Evolutionary conservation across 2,888 invertebrate species (phyloP).

Genomic region (Limenitis camilla): DNA sequence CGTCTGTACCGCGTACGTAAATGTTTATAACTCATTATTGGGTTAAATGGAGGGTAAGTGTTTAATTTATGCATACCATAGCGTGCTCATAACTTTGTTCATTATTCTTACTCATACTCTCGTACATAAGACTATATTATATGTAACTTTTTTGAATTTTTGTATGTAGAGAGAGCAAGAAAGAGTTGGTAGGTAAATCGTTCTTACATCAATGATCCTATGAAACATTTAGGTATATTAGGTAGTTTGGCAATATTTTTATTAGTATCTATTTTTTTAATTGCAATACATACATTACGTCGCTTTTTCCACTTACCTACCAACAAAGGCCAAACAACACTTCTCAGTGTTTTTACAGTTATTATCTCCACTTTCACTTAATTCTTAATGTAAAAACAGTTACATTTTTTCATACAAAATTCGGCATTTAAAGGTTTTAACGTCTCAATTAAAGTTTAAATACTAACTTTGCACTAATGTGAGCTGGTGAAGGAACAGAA

Average conservation of each 20-base stretch:
- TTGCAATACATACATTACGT: too few species aligned
- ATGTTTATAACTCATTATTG: background rate
- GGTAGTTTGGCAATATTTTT: too few species aligned
- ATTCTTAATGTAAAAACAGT: constrained; percentile 32
- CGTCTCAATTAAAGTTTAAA: background rate
- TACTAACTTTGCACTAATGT: too few species aligned
- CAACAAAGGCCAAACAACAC: constrained; percentile 26
- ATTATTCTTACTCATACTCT: background rate
- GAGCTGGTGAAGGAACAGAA: too few species aligned
- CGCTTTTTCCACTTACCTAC: constrained; percentile 52
- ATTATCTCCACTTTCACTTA: constrained; percentile 54
- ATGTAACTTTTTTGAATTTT: background rate
- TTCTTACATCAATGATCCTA: too few species aligned
- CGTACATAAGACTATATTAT: background rate
- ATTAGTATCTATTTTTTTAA: too few species aligned
- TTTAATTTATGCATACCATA: constrained; percentile 7
- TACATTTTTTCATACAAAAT: background rate
- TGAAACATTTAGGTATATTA: too few species aligned
- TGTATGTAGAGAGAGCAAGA: too few species aligned
- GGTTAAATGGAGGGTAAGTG: constrained; percentile 2
- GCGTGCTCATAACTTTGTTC: background rate
- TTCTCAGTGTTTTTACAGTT: constrained; percentile 28
- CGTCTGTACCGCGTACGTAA: background rate
- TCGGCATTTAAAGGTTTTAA: constrained; percentile 1
- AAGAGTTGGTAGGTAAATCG: too few species aligned